phyloP scores from a whole-genome alignment of 2,797 vertebrate species.

The Pseudochirops cupreus region DNA sequence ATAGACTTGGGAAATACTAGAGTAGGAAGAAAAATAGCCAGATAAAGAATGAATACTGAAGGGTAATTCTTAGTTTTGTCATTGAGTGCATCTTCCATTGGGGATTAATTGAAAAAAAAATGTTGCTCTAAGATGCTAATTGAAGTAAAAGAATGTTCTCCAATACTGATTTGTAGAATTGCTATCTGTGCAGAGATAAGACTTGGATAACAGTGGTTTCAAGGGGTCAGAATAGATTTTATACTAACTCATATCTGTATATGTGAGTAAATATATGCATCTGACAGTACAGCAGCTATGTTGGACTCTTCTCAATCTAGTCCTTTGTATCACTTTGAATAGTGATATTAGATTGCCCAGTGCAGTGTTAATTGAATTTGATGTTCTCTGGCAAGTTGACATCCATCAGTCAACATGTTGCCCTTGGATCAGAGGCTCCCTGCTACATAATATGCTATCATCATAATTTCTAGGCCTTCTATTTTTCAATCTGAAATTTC shows the following conservation, averaged over 20 bases:
- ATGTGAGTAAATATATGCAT: not conserved
- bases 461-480: not conserved
- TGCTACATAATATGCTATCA: not conserved
- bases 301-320: not conserved
- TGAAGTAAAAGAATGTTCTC: not conserved
- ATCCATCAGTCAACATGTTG: not conserved
- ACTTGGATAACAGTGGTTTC: not conserved
- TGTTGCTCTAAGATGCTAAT: not conserved
- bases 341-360: not conserved
- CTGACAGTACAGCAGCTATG: not conserved
- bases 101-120: not conserved
- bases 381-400: not conserved
- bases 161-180: not conserved
- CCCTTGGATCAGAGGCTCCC: not conserved
- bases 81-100: not conserved
- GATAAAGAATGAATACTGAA: not conserved
- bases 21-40: not conserved
- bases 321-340: not conserved
- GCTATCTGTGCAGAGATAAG: not conserved
- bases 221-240: not conserved
- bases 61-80: not conserved
- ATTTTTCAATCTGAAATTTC: not conserved
- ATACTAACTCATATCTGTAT: not conserved
- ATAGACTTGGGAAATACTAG: not conserved
- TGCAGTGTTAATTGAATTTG: not conserved